Conservation (phyloP, 2,797 vertebrate genomes). For the Pristis pectinata region DNA sequence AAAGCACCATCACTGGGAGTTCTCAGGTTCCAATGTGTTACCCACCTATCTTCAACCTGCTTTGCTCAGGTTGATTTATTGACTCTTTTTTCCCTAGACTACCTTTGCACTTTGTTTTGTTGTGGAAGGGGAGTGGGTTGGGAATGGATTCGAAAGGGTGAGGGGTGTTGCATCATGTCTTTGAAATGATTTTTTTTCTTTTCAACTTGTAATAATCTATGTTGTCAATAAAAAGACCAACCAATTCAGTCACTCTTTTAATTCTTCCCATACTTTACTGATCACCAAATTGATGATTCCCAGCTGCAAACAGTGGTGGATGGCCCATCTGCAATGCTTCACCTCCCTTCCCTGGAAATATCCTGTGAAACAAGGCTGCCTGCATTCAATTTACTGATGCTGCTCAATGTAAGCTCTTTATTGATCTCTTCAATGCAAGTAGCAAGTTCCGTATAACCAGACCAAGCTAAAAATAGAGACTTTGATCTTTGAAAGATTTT, state of each 20-base stretch:
- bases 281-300: not conserved
- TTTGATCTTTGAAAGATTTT: not conserved
- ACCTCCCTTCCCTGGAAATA: not conserved
- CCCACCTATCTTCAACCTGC: not conserved
- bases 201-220: conserved; percentile 30
- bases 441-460: not conserved
- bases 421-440: not conserved
- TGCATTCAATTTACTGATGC: not conserved
- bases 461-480: not conserved
- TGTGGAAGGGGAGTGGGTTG: not conserved
- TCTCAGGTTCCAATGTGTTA: not conserved
- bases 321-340: not conserved
- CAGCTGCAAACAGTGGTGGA: not conserved
- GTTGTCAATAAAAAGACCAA: not conserved
- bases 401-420: not conserved
- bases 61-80: conserved; percentile 25
- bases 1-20: conserved; percentile 2
- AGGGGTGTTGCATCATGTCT: not conserved
- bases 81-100: not conserved
- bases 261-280: not conserved
- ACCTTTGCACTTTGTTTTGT: conserved; percentile 15
- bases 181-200: conserved; percentile 7
- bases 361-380: not conserved
- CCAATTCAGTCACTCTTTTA: not conserved
- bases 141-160: not conserved